Conservation (phyloP, 2,797 vertebrate species). For the Chelon auratus region DNA sequence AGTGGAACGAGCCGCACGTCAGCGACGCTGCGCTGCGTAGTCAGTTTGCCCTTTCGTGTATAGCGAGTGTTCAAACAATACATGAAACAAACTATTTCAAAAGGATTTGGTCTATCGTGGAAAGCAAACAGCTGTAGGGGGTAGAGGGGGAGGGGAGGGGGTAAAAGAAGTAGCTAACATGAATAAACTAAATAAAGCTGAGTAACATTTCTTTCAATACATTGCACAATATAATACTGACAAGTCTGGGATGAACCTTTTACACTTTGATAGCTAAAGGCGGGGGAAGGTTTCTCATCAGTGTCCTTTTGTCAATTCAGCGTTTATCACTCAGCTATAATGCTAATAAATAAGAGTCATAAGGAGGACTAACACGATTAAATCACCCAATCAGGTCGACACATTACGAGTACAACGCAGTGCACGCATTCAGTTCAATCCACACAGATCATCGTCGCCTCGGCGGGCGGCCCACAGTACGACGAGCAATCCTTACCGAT, state of each 20-base stretch:
- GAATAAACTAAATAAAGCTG: conserved; percentile 70
- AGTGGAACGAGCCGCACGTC: not conserved
- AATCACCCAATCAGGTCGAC: conserved; percentile 54
- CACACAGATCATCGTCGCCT: conserved; percentile 6
- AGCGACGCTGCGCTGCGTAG: not conserved
- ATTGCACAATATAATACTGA: conserved; percentile 83
- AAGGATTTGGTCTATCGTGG: conserved; percentile 65
- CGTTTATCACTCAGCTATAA: conserved; percentile 65
- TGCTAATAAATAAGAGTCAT: conserved; percentile 79
- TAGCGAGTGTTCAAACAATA: conserved; percentile 5
- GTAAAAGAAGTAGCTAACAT: not conserved
- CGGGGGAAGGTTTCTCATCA: conserved; percentile 27
- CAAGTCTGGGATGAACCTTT: conserved; percentile 48
- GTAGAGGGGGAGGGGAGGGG: too few relatives aligned
- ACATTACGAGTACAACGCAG: conserved; percentile 47
- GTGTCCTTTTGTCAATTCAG: conserved; percentile 35
- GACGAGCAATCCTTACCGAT: conserved; percentile 5
- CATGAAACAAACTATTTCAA: conserved; percentile 4
- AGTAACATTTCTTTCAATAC: conserved; percentile 79
- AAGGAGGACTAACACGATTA: conserved; percentile 63
- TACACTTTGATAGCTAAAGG: conserved; percentile 58
- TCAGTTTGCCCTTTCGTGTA: conserved; percentile 43
- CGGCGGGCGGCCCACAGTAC: not conserved
- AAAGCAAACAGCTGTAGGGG: conserved; percentile 26
- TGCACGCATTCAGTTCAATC: conserved; percentile 23